Evolutionary conservation across 2,113 vertebrate genomes (phyloP), one percentile per base, ranked within the genome.

Genomic region (Euleptes europaea): DNA sequence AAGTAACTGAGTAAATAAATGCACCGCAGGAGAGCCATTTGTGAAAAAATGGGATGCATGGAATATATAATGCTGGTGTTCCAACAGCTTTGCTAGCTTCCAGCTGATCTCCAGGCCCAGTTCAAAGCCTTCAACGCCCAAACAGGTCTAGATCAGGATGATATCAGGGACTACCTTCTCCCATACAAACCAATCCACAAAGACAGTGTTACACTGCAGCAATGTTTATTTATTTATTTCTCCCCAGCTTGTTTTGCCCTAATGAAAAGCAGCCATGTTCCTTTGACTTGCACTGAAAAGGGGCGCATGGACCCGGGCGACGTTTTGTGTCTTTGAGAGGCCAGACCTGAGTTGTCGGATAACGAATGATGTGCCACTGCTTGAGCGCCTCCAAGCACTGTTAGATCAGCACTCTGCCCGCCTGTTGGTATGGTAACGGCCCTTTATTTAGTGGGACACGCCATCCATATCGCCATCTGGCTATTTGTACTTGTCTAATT

Each of bases 401-500:
- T 80, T 87, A 93, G 93, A 88, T 80, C 87, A 57, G 92, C 84
- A 47, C 88, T 91, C 91, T 69, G 94, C 95, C 95, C 94, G 85
- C 93, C 67, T 60, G 95, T 96, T 96, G 95, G 96, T 94, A 93
- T 96, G 96, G 97, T 95, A 97, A 97, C 95, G 0, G 96, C 94
- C 89, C 88, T 92, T 96, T 97, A 95, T 96, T 97, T 95, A 97
- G 97, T 93, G 96, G 95, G 95, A 94, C 94, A 93, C 95, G 83
- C 95, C 95, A 94, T 95, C 93, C 96, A 83, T 95, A 96, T 95
- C 95, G 51, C 88, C 21, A 72, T 91, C 93, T 51, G 78, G 96
- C 95, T 93, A 97, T 99, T 97, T 98, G 97, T 98, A 97, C 97
- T 98, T 98, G 98, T 98, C 98, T 98, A 97, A 98, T 99, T 98